Percentiles rank a stretch among this genome's conserved stretches.
Conservation (phyloP, 2,888 invertebrate species). For the Myopa testacea region DNA sequence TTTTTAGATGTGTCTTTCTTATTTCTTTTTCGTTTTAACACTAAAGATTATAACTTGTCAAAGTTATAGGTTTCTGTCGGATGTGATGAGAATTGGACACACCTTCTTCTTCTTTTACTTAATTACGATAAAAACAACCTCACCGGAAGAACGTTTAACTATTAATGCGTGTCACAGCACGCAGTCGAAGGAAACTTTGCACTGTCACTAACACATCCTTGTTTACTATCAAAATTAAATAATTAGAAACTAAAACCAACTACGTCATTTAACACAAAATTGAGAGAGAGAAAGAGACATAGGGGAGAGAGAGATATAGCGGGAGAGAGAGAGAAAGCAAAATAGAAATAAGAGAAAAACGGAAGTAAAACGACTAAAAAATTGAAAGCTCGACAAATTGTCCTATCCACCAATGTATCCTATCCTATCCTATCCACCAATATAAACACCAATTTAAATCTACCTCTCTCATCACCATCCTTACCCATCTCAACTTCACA, state of each 20-base stretch:
- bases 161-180: slow-evolving; percentile 7
- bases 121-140: slow-evolving; percentile 12
- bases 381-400: too few relatives aligned
- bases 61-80: background rate
- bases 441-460: too few relatives aligned
- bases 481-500: too few relatives aligned
- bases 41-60: too few relatives aligned
- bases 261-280: background rate
- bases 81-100: slow-evolving; percentile 1
- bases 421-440: too few relatives aligned
- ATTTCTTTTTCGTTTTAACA: background rate
- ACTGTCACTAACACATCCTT: background rate
- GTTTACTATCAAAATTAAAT: background rate
- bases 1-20: background rate
- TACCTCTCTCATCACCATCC: too few relatives aligned
- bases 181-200: background rate
- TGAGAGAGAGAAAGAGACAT: too few relatives aligned
- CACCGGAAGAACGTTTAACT: background rate
- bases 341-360: too few relatives aligned
- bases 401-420: too few relatives aligned
- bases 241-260: background rate
- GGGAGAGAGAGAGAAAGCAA: too few relatives aligned
- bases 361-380: too few relatives aligned
- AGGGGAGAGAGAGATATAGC: too few relatives aligned
- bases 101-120: slow-evolving; percentile 4